Base-by-base conservation (phyloP, 2,888 invertebrate species). In the Melanargia galathea region DNA sequence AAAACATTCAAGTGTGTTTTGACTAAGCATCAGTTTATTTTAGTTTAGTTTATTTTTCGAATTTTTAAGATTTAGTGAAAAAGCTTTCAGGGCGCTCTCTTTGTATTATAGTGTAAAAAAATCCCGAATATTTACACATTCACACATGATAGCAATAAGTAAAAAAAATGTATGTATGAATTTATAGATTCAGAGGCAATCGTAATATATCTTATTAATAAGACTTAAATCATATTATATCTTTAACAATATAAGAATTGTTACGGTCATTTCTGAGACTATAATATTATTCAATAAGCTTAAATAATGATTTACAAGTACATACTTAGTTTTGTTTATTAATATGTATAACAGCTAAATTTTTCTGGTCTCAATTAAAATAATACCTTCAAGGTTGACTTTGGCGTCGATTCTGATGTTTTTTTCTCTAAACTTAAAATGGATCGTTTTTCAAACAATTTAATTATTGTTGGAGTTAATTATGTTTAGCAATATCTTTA, bases 81-180 rank as follows among this genome's bases (percentile, higher is more conserved):
- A n/a, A n/a, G n/a, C n/a, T n/a, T n/a, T n/a, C n/a, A n/a, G n/a
- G n/a, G n/a, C n/a, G n/a, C n/a, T n/a, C n/a, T n/a, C n/a, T n/a
- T n/a, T n/a, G n/a, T 7, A 22, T 5, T 35, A 48, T 30, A 43
- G 5, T 26, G 24, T 13, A 10, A 43, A n/a, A 13, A 3, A 33
- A 46, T 54, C 7, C 33, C 38, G 7, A 35, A 5, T 26, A n/a
- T 30, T 49, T n/a, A 11, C 35, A 30, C 62, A 49, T 40, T 11
- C 56, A 30, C 38, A 24, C 24, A 56, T 35, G n/a, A 56, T 49
- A 58, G 59, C 62, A 65, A 65, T 51, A 45, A 60, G 59, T 60
- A 62, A 56, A 56, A 62, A 33, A 43, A 6, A 16, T 18, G n/a
- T 6, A 30, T 0, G 16, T 16, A 43, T 43, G 6, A 43, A 13